Base-by-base conservation (phyloP, 2,113 vertebrate genomes). In the Corydoras maculifer region DNA sequence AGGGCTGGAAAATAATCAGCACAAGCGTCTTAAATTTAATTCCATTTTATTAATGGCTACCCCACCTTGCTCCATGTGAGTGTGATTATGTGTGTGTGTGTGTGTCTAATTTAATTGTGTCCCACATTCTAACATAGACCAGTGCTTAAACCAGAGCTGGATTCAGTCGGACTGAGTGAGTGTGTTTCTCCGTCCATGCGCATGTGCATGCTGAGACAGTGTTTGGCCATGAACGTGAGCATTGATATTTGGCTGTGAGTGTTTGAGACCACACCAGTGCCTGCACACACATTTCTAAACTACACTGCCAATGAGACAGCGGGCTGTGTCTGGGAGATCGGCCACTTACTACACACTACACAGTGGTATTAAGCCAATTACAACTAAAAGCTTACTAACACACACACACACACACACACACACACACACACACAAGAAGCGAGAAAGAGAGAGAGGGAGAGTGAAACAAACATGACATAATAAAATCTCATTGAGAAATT, bases 221-320 rank as follows among this genome's bases (percentile, higher is more conserved):
- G 68, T 65, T 75, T 71, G 72, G 72, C 60, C 32, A 55, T 54
- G n/a, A 71, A 54, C 43, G 53, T 58, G 63, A 62, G 72, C 54
- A 54, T 50, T 66, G 64, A 61, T 66, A 67, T 67, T 67, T 66
- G 71, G 71, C 64, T 67, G 63, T 43, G 64, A 73, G 57, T 61
- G 58, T 67, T 49, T 66, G 62, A 78, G 67, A 73, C 71, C 29
- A 49, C 59, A 65, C 62, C 29, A 43, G 43, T 60, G 69, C 48
- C 62, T 53, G 50, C 11, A 69, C 59, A 73, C 62, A 58, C 65
- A 59, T 3, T 32, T 70, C 62, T 58, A 31, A 58, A 70, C 11
- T 30, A 54, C 62, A 54, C 68, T 78, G 72, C 72, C 76, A 78
- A 58, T 67, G 67, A 74, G 76, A 78, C 18, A 71, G 55, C 63